These are phyloP conservation scores for Astatotilapia flaviijosephi DNA, from an alignment of 2,113 vertebrate genomes.

Conservation along the genomic window DNA sequence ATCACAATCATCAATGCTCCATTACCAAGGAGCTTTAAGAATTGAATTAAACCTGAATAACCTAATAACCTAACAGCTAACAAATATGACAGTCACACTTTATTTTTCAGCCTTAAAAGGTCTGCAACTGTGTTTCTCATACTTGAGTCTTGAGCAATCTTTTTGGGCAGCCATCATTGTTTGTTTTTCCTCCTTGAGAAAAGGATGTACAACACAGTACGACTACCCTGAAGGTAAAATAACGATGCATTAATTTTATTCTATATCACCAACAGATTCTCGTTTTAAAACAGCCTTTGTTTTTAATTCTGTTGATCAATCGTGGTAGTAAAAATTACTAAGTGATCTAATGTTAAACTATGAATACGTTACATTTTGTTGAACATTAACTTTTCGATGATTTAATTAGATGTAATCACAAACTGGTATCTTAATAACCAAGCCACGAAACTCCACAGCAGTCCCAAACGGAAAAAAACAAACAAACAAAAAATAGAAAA, in stretches of 20 bases:
- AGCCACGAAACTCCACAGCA: neutral
- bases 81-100: conserved; percentile 62
- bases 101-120: conserved; percentile 3
- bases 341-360: neutral
- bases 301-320: neutral
- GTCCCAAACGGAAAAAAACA: neutral
- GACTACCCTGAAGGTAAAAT: neutral
- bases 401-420: neutral
- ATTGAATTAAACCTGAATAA: conserved; percentile 88
- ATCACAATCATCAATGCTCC: conserved; percentile 84
- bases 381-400: neutral
- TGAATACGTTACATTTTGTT: neutral
- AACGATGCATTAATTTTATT: neutral
- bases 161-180: neutral
- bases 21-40: conserved; percentile 46
- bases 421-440: neutral
- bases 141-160: neutral
- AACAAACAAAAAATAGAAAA: neutral
- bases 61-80: conserved; percentile 62
- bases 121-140: conserved; percentile 15
- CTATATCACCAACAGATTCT: neutral
- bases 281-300: neutral
- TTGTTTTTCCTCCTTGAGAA: neutral
- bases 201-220: neutral
- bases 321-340: neutral